These are phyloP conservation scores for Lamellibrachia satsuma DNA, from an alignment of 2,888 invertebrate species.

Conservation along the genomic window DNA sequence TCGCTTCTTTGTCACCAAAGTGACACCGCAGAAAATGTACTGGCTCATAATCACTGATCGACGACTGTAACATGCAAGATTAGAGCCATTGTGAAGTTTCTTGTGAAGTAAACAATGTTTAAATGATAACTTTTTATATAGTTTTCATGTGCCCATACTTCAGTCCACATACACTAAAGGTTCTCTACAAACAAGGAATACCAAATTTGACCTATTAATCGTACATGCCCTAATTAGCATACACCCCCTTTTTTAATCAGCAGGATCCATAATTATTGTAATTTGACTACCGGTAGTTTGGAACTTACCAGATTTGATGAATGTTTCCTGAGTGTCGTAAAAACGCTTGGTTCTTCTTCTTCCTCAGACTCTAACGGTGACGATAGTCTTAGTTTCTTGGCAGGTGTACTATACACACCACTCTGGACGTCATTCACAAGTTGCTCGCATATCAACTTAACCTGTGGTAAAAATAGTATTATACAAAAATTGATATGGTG, in stretches of 20 bases:
- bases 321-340: neutral
- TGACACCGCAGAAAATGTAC: slow-evolving; percentile 66
- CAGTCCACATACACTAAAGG: no score
- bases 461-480: neutral
- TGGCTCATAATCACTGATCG: slow-evolving; percentile 56
- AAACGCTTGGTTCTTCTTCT: neutral
- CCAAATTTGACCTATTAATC: no score
- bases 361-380: neutral
- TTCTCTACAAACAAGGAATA: no score
- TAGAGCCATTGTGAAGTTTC: no score
- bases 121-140: no score
- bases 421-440: slow-evolving; percentile 9
- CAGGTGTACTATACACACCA: neutral
- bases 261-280: no score
- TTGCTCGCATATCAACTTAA: neutral
- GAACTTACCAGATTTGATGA: neutral
- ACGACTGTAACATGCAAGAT: slow-evolving; percentile 29
- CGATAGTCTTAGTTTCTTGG: slow-evolving; percentile 14
- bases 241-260: no score
- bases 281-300: neutral
- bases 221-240: no score
- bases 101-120: no score
- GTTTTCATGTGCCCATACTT: no score
- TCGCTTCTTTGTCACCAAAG: slow-evolving; percentile 62
- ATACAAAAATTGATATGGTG: neutral